Evolutionary conservation across 2,797 vertebrate genomes (phyloP).

Genomic region (Danionella dracula): DNA sequence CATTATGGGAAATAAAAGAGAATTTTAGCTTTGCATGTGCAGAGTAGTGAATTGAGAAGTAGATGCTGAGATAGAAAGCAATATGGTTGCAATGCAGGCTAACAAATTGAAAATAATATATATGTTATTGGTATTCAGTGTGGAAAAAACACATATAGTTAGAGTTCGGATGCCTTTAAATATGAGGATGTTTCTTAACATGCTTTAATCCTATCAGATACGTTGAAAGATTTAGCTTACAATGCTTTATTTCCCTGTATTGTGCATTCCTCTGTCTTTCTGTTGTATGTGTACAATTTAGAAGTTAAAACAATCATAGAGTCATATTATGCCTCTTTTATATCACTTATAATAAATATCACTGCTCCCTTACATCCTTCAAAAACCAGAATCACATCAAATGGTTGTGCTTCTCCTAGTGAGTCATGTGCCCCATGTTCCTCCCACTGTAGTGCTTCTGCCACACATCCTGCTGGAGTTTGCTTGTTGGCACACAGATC

Average conservation of each 20-base stretch:
- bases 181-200: not conserved
- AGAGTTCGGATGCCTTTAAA: conserved; percentile 13
- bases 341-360: no score
- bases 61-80: conserved; percentile 33
- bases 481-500: no score
- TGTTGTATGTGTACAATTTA: no score
- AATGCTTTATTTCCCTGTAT: not conserved
- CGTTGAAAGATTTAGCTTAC: conserved; percentile 25
- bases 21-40: conserved; percentile 9
- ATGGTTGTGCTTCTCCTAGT: no score
- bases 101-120: conserved; percentile 25
- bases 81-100: conserved; percentile 13
- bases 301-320: no score
- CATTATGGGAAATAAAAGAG: conserved; percentile 33
- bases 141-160: conserved; percentile 27
- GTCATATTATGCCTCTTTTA: no score
- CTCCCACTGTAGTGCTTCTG: no score
- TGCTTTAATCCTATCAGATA: conserved; percentile 26
- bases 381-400: no score
- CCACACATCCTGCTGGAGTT: no score
- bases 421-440: no score
- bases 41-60: conserved; percentile 7
- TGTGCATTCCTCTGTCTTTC: no score
- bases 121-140: conserved; percentile 28
- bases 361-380: no score